A percentile compares a stretch with the other conserved stretches of the same genome.
phyloP scores from a whole-genome alignment of 2,888 invertebrate genomes.

The Ceriagrion tenellum region DNA sequence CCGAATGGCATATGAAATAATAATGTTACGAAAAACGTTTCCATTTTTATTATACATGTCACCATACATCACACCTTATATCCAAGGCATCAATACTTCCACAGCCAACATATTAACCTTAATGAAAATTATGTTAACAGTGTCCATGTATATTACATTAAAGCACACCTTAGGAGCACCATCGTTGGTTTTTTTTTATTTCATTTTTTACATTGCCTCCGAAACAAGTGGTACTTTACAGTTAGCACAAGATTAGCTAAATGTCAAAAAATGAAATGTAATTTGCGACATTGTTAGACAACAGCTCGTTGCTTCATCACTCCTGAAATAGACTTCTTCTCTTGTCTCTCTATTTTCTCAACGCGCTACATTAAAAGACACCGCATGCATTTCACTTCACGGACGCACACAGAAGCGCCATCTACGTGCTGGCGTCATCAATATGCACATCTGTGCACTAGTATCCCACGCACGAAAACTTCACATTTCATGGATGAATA shows the following conservation, averaged over 20 bases:
- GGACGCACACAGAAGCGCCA: not conserved
- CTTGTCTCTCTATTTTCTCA: not conserved
- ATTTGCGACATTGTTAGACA: slow-evolving; percentile 26
- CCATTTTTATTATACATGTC: slow-evolving; percentile 44
- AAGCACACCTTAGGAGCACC: slow-evolving; percentile 60
- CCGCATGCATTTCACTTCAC: not conserved
- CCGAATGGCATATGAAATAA: not conserved
- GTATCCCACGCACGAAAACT: not conserved
- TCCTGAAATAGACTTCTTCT: not conserved
- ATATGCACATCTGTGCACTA: not conserved
- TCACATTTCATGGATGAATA: too few species aligned
- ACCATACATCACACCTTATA: slow-evolving; percentile 52
- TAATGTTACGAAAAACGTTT: slow-evolving; percentile 1
- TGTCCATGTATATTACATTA: slow-evolving; percentile 36
- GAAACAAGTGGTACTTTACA: not conserved
- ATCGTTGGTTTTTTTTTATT: slow-evolving; percentile 43
- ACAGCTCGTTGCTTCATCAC: slow-evolving; percentile 17
- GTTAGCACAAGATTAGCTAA: slow-evolving; percentile 6
- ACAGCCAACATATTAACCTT: slow-evolving; percentile 55
- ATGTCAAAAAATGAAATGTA: not conserved
- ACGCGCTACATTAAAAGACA: not conserved
- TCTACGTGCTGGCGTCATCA: not conserved
- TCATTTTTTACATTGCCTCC: slow-evolving; percentile 11
- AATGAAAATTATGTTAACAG: slow-evolving; percentile 32
- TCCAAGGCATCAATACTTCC: slow-evolving; percentile 44